Base-by-base conservation (phyloP, 2,113 vertebrate species). In the Spea bombifrons region DNA sequence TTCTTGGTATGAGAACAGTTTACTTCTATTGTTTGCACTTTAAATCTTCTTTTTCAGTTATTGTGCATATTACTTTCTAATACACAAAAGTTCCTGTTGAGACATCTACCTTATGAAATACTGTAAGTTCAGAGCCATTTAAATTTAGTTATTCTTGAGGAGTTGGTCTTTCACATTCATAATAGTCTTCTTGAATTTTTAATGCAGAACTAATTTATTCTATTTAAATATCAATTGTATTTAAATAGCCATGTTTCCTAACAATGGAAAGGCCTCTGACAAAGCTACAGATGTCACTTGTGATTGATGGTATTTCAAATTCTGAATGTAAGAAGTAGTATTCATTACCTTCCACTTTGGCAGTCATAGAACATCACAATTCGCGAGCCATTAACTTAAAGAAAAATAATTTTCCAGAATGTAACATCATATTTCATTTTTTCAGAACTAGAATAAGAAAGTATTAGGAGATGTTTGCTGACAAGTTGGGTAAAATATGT, bases 281-380 rank as follows among this genome's bases (percentile, higher is more conserved):
- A 17, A 47, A 12, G 16, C 13, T 46, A 46, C 30, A 63, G 8
- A n/a, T 64, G 5, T 48, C 4, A 74, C 3, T 6, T 8, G 12
- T 52, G 63, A 75, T 75, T 75, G 48, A 75, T 66, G 43, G 7
- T 49, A n/a, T 49, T 30, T 2, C 49, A 75, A 65, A 66, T 52
- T 3, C 5, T 16, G 3, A 75, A 65, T 17, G 43, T 75, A 16
- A 75, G n/a, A 30, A 61, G 55, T 50, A 13, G 16, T 2, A 49
- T 52, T 75, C 30, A 75, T 75, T n/a, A 50, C 17, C 30, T 66
- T 53, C n/a, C 15, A 66, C 8, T 75, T 66, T 16, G 49, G 0
- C 45, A 8, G 55, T 48, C 17, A 64, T 45, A 74, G 46, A 52
- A 74, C 59, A 74, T 52, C 5, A 53, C 45, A 49, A 66, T 75